A percentile compares a stretch with the other conserved stretches of the same genome.
Conservation (phyloP, 2,888 invertebrate species). For the Teleiodes luculella region DNA sequence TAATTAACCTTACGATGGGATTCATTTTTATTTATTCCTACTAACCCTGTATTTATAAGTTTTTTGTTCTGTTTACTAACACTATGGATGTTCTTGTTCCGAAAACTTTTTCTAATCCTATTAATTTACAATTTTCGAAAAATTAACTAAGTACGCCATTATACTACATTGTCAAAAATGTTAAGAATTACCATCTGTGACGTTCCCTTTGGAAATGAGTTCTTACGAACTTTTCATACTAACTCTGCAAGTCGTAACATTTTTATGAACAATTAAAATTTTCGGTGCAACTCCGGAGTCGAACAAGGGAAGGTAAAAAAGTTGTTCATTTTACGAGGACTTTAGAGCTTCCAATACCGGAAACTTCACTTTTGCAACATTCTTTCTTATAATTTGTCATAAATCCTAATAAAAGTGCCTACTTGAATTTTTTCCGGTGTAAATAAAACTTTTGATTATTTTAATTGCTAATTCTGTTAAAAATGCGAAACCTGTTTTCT, state of each 20-base stretch:
- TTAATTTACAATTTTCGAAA: too few species aligned
- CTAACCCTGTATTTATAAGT: too few species aligned
- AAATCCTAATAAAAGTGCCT: neutral
- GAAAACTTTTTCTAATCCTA: too few species aligned
- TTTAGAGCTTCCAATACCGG: neutral
- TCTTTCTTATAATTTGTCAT: too few species aligned
- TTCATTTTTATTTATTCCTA: too few species aligned
- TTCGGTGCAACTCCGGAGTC: neutral
- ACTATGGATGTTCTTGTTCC: too few species aligned
- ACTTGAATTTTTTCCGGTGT: neutral
- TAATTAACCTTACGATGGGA: too few species aligned
- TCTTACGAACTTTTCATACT: neutral
- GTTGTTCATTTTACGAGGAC: neutral
- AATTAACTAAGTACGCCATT: too few species aligned
- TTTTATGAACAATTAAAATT: constrained; percentile 9
- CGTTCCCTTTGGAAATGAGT: neutral
- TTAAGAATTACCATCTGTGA: neutral
- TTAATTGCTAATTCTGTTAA: too few species aligned
- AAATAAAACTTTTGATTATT: neutral
- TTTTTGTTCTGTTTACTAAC: too few species aligned
- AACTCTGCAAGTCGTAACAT: neutral
- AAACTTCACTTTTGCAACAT: neutral
- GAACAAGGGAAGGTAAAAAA: neutral
- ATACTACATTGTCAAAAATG: too few species aligned
- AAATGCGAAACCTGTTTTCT: too few species aligned